phyloP scores from a whole-genome alignment of 2,113 vertebrate species.

The Sceloporus undulatus region DNA sequence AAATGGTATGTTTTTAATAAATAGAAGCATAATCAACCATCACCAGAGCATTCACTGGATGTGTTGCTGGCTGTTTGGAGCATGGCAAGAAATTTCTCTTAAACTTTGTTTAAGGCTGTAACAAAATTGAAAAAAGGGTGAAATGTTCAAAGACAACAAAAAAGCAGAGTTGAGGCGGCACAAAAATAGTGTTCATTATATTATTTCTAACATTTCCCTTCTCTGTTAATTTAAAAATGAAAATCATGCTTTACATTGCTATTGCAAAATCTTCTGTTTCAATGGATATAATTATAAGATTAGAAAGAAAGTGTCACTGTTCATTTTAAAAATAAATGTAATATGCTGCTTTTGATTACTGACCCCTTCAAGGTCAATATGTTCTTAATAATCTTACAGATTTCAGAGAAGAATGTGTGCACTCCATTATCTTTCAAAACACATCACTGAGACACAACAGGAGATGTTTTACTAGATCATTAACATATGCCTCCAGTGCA shows the following conservation, averaged over 20 bases:
- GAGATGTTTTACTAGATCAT: slow-evolving; percentile 27
- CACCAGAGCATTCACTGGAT: no score
- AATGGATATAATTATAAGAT: slow-evolving; percentile 30
- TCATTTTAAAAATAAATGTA: slow-evolving; percentile 18
- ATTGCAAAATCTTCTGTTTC: slow-evolving; percentile 25
- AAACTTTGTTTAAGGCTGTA: background rate
- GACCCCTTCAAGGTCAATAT: slow-evolving; percentile 46
- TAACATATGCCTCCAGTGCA: slow-evolving; percentile 7
- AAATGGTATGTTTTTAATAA: background rate
- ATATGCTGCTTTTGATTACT: slow-evolving; percentile 31
- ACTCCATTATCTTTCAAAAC: slow-evolving; percentile 38
- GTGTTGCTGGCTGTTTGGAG: background rate
- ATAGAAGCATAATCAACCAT: background rate
- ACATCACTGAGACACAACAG: slow-evolving; percentile 31
- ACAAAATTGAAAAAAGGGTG: background rate
- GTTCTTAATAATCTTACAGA: slow-evolving; percentile 31
- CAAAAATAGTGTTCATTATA: background rate
- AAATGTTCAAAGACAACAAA: background rate
- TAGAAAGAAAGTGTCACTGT: slow-evolving; percentile 2
- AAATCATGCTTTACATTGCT: background rate
- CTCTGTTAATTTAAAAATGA: background rate
- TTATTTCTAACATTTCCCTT: slow-evolving; percentile 23
- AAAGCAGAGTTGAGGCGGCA: background rate
- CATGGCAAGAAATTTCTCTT: background rate
- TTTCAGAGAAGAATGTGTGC: slow-evolving; percentile 29